These are phyloP conservation scores for Suillia variegata DNA, from an alignment of 2,888 invertebrate species.

Conservation along the genomic window DNA sequence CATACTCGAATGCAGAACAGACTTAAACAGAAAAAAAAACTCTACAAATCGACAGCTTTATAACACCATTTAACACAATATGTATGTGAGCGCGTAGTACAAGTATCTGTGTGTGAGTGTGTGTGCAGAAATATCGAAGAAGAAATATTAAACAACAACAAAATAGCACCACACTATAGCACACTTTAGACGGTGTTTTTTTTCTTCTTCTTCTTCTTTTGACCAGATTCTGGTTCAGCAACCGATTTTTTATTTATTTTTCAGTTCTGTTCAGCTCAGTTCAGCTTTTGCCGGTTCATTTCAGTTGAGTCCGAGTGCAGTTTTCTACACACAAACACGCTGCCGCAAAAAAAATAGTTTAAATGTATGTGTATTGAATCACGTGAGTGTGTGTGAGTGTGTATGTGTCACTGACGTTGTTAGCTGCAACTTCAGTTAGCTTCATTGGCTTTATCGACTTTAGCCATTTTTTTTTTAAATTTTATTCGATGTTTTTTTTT, in stretches of 20 bases:
- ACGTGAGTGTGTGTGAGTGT: slow-evolving; percentile 14
- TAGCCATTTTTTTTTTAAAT: slow-evolving; percentile 14
- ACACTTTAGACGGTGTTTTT: background rate
- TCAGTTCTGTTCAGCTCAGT: background rate
- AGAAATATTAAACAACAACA: background rate
- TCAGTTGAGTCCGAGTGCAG: slow-evolving; percentile 45
- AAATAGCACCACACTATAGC: background rate
- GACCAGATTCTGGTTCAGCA: background rate
- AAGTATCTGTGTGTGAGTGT: no score
- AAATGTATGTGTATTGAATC: background rate
- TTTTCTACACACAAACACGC: slow-evolving; percentile 40
- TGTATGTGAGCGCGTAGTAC: no score
- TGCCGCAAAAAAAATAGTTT: background rate
- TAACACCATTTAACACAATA: no score
- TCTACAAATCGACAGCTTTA: no score
- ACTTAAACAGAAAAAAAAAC: no score
- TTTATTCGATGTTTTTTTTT: background rate
- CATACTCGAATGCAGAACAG: no score
- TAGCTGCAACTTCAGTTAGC: slow-evolving; percentile 25
- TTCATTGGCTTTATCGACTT: slow-evolving; percentile 51
- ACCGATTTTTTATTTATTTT: slow-evolving; percentile 5
- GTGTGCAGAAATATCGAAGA: background rate
- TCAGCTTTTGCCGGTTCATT: slow-evolving; percentile 49
- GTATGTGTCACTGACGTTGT: slow-evolving; percentile 21
- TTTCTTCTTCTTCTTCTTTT: slow-evolving; percentile 4